Conservation (phyloP, 2,888 invertebrate species). For the Harpalus rubripes region DNA sequence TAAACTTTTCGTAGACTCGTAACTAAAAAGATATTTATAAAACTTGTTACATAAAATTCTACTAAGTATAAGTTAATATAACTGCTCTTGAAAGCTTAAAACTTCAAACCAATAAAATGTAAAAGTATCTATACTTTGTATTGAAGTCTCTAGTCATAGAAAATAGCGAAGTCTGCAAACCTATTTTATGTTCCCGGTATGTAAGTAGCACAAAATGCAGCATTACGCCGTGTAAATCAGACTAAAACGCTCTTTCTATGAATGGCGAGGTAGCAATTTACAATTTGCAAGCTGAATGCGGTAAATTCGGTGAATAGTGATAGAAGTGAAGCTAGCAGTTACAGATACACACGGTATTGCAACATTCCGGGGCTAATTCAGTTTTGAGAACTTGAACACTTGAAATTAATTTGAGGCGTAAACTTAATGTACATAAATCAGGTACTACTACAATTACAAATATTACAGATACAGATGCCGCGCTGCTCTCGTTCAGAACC, state of each 20-base stretch:
- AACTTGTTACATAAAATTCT: no score
- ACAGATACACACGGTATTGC: slow-evolving; percentile 12
- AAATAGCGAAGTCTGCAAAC: no score
- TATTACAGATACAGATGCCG: slow-evolving; percentile 42
- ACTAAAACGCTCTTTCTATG: background rate
- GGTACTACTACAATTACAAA: slow-evolving; percentile 37
- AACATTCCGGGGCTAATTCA: slow-evolving; percentile 35
- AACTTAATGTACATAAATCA: slow-evolving; percentile 48
- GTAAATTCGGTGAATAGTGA: slow-evolving; percentile 31
- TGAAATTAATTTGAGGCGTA: slow-evolving; percentile 45
- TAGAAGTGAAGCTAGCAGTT: slow-evolving; percentile 22
- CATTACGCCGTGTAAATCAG: no score
- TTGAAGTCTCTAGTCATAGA: no score
- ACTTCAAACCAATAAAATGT: no score
- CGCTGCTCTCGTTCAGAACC: background rate
- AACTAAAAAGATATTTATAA: no score
- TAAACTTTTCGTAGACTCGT: no score
- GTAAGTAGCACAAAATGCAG: no score
- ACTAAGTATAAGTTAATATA: no score
- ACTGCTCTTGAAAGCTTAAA: no score
- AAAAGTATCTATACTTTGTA: no score
- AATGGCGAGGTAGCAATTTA: slow-evolving; percentile 27
- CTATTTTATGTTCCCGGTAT: no score
- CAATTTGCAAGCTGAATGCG: slow-evolving; percentile 33
- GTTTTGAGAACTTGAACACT: slow-evolving; percentile 47